Percentiles rank a stretch among this genome's conserved stretches.
Evolutionary conservation across 2,797 vertebrate genomes (phyloP).

Genomic region (Cephalopachus bancanus): DNA sequence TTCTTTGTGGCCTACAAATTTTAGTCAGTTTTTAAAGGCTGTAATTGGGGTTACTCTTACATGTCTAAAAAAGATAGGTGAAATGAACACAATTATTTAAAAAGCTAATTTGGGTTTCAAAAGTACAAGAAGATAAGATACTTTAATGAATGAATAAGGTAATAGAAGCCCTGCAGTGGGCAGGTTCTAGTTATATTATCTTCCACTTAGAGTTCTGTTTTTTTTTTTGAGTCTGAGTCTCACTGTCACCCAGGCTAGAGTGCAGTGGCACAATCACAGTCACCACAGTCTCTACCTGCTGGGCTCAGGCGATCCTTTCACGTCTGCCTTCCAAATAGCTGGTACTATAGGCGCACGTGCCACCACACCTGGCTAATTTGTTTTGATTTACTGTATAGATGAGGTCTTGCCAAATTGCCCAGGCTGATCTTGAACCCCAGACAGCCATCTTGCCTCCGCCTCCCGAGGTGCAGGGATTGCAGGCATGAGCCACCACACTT

Average conservation of each 20-base stretch:
- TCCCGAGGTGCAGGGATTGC: not conserved
- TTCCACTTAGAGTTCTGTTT: conserved; percentile 44
- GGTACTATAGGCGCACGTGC: not conserved
- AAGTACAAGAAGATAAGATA: conserved; percentile 50
- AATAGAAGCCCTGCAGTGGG: not conserved
- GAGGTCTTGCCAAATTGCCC: not conserved
- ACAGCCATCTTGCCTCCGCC: not conserved
- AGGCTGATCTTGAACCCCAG: not conserved
- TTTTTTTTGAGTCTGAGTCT: not conserved
- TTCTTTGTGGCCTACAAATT: conserved; percentile 45
- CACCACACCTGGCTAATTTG: not conserved
- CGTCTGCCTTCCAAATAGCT: not conserved
- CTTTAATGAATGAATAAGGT: conserved; percentile 42
- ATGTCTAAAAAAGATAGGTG: conserved; percentile 41
- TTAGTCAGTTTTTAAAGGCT: conserved; percentile 68
- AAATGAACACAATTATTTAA: conserved; percentile 55
- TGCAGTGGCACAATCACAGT: not conserved
- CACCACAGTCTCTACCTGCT: not conserved
- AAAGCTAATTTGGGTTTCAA: conserved; percentile 64
- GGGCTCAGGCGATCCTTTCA: not conserved
- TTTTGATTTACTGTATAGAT: not conserved
- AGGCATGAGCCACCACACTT: not conserved
- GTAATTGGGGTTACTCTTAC: conserved; percentile 24
- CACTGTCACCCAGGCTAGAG: not conserved
- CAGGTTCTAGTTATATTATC: conserved; percentile 37